These are phyloP conservation scores for Rhamnusium bicolor DNA, from an alignment of 2,888 invertebrate species.

Conservation along the genomic window DNA sequence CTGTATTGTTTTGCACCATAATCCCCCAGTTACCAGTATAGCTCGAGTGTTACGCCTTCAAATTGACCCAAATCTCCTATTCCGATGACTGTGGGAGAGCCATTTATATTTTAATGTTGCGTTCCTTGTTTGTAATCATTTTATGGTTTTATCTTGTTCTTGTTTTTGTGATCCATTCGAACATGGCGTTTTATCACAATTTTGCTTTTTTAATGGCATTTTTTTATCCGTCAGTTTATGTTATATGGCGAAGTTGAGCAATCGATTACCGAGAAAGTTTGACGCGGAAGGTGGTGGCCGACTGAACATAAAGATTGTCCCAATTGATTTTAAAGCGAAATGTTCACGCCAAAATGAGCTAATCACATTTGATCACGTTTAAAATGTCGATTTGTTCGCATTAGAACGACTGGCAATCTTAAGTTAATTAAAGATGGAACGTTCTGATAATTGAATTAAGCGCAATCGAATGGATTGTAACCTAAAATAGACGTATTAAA, in stretches of 20 bases:
- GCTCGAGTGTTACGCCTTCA: constrained; percentile 53
- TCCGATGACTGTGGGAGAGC: constrained; percentile 55
- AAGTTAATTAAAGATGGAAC: neutral
- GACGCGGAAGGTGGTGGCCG: constrained; percentile 9
- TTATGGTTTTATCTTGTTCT: constrained; percentile 32
- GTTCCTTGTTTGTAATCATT: constrained; percentile 5
- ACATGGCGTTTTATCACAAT: constrained; percentile 29
- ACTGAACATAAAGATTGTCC: constrained; percentile 11
- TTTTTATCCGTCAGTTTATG: constrained; percentile 1
- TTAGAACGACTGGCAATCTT: neutral
- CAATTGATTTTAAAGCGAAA: constrained; percentile 36
- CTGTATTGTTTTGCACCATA: neutral
- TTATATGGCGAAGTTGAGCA: constrained; percentile 11
- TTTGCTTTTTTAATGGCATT: constrained; percentile 24
- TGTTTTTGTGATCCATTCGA: constrained; percentile 13
- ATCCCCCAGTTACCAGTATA: neutral
- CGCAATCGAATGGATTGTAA: neutral
- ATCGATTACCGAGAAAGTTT: constrained; percentile 24
- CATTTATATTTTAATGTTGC: constrained; percentile 37
- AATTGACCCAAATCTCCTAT: constrained; percentile 59
- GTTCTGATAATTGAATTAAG: neutral
- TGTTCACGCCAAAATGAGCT: neutral
- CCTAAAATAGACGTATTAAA: neutral
- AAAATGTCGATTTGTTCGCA: neutral
- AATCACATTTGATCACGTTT: neutral